Percentiles rank a stretch among this genome's conserved stretches.
Evolutionary conservation across 2,888 invertebrate species (phyloP).

Genomic region (Chymomyza amoena): DNA sequence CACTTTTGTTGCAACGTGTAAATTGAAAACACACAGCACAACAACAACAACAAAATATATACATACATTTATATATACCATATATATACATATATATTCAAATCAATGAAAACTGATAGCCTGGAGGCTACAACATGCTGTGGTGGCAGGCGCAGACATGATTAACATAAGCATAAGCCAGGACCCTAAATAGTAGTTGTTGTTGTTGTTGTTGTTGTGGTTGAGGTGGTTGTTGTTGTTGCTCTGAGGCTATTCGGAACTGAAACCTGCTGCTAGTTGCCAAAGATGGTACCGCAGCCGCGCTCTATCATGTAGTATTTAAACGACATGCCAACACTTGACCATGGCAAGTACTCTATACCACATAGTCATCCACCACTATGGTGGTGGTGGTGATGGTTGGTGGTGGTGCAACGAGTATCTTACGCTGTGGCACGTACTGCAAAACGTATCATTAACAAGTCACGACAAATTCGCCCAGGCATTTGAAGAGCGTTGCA

Average conservation of each 20-base stretch:
- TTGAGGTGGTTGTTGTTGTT: constrained; percentile 13
- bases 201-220: constrained; percentile 8
- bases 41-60: not conserved
- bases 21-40: constrained; percentile 53
- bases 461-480: constrained; percentile 76
- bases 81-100: constrained; percentile 53
- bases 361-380: not conserved
- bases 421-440: constrained; percentile 14
- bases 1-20: constrained; percentile 37
- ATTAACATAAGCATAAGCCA: constrained; percentile 67
- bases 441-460: constrained; percentile 74
- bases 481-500: constrained; percentile 61
- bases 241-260: constrained; percentile 7
- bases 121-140: constrained; percentile 47
- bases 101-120: constrained; percentile 71
- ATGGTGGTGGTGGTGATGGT: too few species aligned
- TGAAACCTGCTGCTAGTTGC: constrained; percentile 17
- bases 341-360: constrained; percentile 21
- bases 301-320: constrained; percentile 47
- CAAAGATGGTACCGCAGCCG: constrained; percentile 62
- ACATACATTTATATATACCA: not conserved
- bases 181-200: constrained; percentile 40
- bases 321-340: constrained; percentile 71
- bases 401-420: too few species aligned
- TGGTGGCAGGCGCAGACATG: constrained; percentile 39